Evolutionary conservation across 2,113 vertebrate genomes (phyloP), one percentile per base, ranked within the genome.

Genomic region (Gymnobelideus leadbeateri): DNA sequence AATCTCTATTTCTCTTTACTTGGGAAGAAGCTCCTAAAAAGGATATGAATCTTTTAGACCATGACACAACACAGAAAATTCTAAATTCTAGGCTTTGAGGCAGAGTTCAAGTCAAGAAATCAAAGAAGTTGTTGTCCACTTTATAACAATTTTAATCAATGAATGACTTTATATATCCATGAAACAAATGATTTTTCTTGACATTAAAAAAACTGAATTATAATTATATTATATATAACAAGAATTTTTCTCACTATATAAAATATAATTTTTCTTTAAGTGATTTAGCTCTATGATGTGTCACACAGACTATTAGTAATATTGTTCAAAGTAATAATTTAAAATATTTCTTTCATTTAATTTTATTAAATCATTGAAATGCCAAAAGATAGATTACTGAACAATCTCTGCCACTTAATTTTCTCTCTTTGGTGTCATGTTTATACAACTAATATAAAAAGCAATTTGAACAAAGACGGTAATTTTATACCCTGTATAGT

Each of bases 81-180:
- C 61, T 93, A 84, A 97, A 94, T 92, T 37, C 24, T 96, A 94
- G 43, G 77, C 57, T 95, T 23, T 94, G 49, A 95, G 92, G 21
- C 46, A 89, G 8, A 91, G 10, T 90, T 94, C 57, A 93, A 19
- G 8, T 43, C 31, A 96, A 89, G 37, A 96, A 91, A 89, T 55
- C 61, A 77, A 94, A 94, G 57, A 49, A 95, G 23, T 92, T 26
- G 90, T 7, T 91, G 7, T 89, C 94, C 0, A 91, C 2, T 95
- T 90, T 47, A 93, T 10, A 95, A 14, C 89, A 92, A 0, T 25
- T 89, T 90, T 52, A 91, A 90, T 90, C 92, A 92, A 91, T 26
- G 9, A 28, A 37, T 51, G 24, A 97, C 24, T 8, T 68, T 92
- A 92, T 43, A 93, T 26, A 91, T 46, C 91, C 53, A 92, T 95